Conservation (phyloP, 1,140 invertebrate species). For the Pseudomyrmex dendroicus region DNA sequence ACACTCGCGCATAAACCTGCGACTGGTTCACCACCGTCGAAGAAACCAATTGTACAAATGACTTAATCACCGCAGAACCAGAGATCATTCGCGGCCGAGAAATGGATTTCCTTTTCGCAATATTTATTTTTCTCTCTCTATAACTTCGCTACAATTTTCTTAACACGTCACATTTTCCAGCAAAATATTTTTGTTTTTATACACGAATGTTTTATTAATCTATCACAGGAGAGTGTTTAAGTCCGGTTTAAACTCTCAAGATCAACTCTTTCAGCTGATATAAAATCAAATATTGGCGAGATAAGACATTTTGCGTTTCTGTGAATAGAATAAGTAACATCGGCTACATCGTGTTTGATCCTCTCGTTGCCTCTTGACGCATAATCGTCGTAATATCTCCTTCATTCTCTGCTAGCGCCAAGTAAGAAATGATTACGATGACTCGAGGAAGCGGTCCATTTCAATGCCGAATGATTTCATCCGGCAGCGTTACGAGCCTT, state of each 20-base stretch:
- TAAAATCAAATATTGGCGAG: conserved; percentile 18
- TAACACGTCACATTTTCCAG: no score
- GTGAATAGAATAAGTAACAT: not conserved
- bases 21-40: conserved; percentile 48
- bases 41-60: conserved; percentile 48
- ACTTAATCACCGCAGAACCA: conserved; percentile 26
- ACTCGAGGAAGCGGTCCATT: conserved; percentile 54
- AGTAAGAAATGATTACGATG: conserved; percentile 45
- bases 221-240: not conserved
- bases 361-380: not conserved
- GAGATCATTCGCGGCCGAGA: conserved; percentile 13
- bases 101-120: not conserved
- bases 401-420: conserved; percentile 10
- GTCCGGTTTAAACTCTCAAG: not conserved
- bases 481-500: conserved; percentile 9
- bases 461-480: conserved; percentile 51
- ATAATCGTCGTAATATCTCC: conserved; percentile 18
- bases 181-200: no score
- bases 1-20: conserved; percentile 25
- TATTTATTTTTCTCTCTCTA: no score
- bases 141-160: no score
- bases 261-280: not conserved
- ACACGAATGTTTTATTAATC: no score
- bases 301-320: not conserved
- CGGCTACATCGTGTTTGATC: not conserved